These are phyloP conservation scores for Sebastolobus altivelis DNA, from an alignment of 2,797 vertebrate species.

Conservation along the genomic window DNA sequence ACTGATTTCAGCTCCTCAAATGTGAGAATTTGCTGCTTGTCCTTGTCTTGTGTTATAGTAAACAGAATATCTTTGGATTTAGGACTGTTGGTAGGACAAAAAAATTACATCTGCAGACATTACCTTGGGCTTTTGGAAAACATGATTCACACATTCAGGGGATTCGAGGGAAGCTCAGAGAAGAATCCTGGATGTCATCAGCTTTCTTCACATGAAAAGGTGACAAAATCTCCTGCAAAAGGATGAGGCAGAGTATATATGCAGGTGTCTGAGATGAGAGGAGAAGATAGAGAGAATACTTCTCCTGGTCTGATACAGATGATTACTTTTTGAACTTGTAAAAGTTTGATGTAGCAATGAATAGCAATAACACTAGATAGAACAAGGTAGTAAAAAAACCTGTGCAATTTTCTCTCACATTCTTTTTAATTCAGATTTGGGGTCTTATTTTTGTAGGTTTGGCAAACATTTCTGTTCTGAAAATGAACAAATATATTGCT, in stretches of 20 bases:
- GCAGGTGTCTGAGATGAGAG: not conserved
- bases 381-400: not conserved
- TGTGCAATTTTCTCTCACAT: not conserved
- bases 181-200: constrained; percentile 1
- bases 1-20: not conserved
- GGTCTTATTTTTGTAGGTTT: not conserved
- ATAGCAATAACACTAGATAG: not conserved
- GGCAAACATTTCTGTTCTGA: not conserved
- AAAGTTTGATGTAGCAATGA: not conserved
- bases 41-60: not conserved
- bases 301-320: not conserved
- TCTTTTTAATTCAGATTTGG: not conserved
- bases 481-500: not conserved
- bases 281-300: not conserved
- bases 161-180: not conserved
- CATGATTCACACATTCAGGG: not conserved
- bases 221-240: not conserved
- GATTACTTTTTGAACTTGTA: constrained; percentile 14
- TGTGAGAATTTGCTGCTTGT: not conserved
- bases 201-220: not conserved
- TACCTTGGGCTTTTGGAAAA: not conserved
- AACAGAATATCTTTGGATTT: not conserved
- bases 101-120: not conserved
- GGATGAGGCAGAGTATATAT: not conserved
- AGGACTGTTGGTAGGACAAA: not conserved